Percentiles rank a stretch among this genome's conserved stretches.
Evolutionary conservation across 2,888 invertebrate genomes (phyloP).

Genomic region (Netelia fuscicornis): DNA sequence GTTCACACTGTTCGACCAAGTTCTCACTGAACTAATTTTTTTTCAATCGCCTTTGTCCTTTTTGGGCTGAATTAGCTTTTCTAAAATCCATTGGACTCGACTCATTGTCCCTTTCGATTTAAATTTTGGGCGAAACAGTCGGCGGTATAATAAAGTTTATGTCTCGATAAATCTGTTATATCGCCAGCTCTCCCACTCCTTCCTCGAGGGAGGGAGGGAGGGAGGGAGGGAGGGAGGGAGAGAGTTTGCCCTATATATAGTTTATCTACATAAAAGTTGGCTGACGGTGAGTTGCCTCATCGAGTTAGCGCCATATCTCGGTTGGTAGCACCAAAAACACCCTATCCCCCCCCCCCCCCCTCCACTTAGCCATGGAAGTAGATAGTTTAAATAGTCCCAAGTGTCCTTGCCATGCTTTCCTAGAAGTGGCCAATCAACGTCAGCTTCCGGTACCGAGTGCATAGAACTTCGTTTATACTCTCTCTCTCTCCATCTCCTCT

Average conservation of each 20-base stretch:
- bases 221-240: too few species aligned
- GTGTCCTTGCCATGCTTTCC: slow-evolving; percentile 21
- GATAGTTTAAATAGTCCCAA: slow-evolving; percentile 62
- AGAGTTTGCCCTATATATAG: neutral
- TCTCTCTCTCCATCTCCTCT: neutral
- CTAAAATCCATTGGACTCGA: neutral
- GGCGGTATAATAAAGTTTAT: slow-evolving; percentile 44
- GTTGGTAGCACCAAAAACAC: slow-evolving; percentile 20
- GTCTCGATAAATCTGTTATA: neutral
- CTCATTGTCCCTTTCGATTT: neutral
- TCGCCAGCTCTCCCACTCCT: neutral
- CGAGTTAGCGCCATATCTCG: slow-evolving; percentile 47
- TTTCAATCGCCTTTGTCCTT: neutral
- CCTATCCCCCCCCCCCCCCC: slow-evolving; percentile 7
- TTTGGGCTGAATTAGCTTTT: neutral
- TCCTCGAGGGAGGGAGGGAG: too few species aligned
- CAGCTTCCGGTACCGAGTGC: slow-evolving; percentile 11
- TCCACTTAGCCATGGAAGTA: slow-evolving; percentile 28
- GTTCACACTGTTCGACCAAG: too few species aligned
- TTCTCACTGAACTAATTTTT: too few species aligned
- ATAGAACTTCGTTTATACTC: slow-evolving; percentile 41
- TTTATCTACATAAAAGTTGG: slow-evolving; percentile 57
- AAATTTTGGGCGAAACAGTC: slow-evolving; percentile 27
- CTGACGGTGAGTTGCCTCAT: slow-evolving; percentile 47
- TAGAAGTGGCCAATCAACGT: slow-evolving; percentile 8